Percentiles rank a stretch among this genome's conserved stretches.
Conservation (phyloP, 2,113 vertebrate genomes). For the Nansenia antarctica region DNA sequence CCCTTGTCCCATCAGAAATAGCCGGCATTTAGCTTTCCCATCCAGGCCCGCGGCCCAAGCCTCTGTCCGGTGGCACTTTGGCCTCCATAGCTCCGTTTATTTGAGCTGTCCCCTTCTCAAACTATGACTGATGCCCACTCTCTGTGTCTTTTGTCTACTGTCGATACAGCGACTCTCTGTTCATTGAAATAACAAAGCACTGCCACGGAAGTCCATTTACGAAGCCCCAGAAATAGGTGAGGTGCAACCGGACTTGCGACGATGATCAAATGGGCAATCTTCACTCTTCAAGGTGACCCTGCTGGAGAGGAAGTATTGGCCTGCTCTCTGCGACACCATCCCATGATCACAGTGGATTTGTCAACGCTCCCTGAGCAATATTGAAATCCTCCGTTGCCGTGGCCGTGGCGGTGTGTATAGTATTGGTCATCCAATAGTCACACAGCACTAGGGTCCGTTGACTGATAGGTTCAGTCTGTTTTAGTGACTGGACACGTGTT, state of each 20-base stretch:
- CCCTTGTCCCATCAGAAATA: constrained; percentile 29
- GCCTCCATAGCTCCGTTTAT: constrained; percentile 12
- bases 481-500: too few species aligned
- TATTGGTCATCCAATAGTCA: not conserved
- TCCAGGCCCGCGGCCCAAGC: constrained; percentile 21
- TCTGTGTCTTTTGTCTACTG: not conserved
- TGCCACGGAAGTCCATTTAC: not conserved
- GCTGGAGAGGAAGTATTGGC: not conserved
- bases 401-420: not conserved
- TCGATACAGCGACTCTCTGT: not conserved
- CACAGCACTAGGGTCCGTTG: too few species aligned
- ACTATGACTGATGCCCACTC: constrained; percentile 1
- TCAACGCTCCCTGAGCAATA: not conserved
- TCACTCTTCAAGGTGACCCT: not conserved
- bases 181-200: not conserved
- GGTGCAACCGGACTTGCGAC: too few species aligned
- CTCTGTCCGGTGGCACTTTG: constrained; percentile 20
- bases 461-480: not conserved
- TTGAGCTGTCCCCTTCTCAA: constrained; percentile 9
- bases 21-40: constrained; percentile 26
- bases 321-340: too few species aligned
- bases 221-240: not conserved
- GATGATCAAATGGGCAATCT: not conserved
- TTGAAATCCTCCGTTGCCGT: not conserved
- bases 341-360: too few species aligned